Percentiles rank a stretch among this genome's conserved stretches.
Evolutionary conservation across 2,888 invertebrate genomes (phyloP).

Genomic region (Acrocyrtus sp.): DNA sequence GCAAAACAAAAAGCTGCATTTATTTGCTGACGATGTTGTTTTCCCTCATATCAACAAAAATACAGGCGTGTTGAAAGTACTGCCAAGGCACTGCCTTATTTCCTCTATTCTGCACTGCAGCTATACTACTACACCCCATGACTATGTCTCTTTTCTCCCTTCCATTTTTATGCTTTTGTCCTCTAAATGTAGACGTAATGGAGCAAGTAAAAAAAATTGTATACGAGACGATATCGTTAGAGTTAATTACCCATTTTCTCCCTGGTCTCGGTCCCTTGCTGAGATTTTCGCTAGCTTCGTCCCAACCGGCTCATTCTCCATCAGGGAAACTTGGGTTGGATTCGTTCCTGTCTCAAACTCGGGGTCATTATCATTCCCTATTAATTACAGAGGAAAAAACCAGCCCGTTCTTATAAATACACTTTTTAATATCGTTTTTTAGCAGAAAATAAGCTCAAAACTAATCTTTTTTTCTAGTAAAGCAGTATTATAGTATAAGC

Average conservation of each 20-base stretch:
- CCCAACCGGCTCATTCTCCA: slow-evolving; percentile 90
- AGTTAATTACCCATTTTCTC: slow-evolving; percentile 73
- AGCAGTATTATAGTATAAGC: neutral
- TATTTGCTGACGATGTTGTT: too few species aligned
- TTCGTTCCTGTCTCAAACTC: slow-evolving; percentile 66
- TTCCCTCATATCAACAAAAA: too few species aligned
- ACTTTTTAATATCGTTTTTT: neutral
- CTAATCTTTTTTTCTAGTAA: neutral
- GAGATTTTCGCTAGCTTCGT: slow-evolving; percentile 84
- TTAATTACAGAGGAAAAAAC: neutral
- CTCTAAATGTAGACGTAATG: neutral
- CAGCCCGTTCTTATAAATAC: neutral
- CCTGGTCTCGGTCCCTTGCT: slow-evolving; percentile 90
- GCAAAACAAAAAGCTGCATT: too few species aligned
- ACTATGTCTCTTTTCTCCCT: too few species aligned
- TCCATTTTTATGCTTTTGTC: neutral
- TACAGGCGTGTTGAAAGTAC: slow-evolving; percentile 10
- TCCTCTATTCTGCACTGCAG: too few species aligned
- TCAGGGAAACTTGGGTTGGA: slow-evolving; percentile 72
- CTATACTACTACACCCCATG: too few species aligned
- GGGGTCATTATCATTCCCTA: slow-evolving; percentile 68
- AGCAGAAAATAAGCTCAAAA: neutral
- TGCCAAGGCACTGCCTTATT: too few species aligned
- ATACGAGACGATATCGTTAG: slow-evolving; percentile 44
- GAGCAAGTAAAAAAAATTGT: slow-evolving; percentile 2